Base-by-base conservation (phyloP, 2,113 vertebrate species). In the Heloderma charlesbogerti region DNA sequence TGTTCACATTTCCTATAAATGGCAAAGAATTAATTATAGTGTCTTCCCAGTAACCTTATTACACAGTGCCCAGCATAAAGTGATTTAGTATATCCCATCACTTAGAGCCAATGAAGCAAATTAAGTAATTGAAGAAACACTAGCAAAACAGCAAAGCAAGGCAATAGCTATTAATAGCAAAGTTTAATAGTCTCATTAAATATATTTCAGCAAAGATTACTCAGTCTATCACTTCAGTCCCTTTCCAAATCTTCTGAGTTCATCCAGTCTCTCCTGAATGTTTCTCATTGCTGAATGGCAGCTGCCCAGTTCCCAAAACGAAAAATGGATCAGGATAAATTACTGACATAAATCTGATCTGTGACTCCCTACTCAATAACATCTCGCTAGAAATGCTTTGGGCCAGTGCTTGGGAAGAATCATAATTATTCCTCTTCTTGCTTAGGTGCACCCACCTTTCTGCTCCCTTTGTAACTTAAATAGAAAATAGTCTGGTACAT, bases 101-200 rank as follows among this genome's bases (percentile, higher is more conserved):
- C 66, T 96, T 95, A 91, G 82, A 96, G 78, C 60, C 43, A 86
- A 92, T 95, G 69, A 96, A 96, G 75, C 63, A 95, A 93, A 96
- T 91, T 90, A 94, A 95, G 88, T 91, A 95, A 93, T 69, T 93
- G 90, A 91, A 95, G 74, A 88, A 94, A 93, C 57, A 93, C 69
- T 86, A 84, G 85, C 90, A 92, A 97, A 96, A 94, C 74, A 92
- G 60, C 63, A 94, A 95, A 95, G 91, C 27, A 93, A 94, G 91
- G n/a, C 48, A 88, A 88, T 83, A 89, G 8, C 45, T 89, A 89
- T 92, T 95, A 94, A 91, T 37, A 91, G 86, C 87, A 93, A 92
- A 92, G 90, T 92, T 57, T 91, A 93, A 88, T 90, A 15, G 89
- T 90, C 18, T 93, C 94, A 95, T 94, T 72, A 95, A 94, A 94